Evolutionary conservation across 2,888 invertebrate genomes (phyloP), one percentile per base, ranked within the genome.

Genomic region (Phyto melanocephala): DNA sequence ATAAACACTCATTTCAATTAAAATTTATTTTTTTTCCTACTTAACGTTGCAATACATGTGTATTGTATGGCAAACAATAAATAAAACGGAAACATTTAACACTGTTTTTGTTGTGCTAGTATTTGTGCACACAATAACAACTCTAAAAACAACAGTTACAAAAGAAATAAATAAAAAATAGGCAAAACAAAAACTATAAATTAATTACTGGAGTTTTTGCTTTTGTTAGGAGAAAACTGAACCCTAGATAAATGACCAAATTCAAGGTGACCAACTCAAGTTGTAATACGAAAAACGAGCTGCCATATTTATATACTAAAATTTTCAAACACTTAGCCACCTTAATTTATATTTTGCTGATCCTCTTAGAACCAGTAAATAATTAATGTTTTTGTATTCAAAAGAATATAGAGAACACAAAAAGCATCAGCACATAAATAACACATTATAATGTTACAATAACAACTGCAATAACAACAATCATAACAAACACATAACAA

Each of bases 371-470:
- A 22, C 20, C 40, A 47, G 77, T 68, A 77, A 77, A 81, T 68
- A 77, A 77, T 74, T 74, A 78, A 74, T 81, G 54, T 45, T 28
- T 80, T 74, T 22, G n/a, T 42, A 42, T 37, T 17, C 10, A 50
- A 56, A 8, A 58, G 22, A 56, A 42, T 70, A 37, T 47, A 47
- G 1, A 45, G 11, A 63, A 50, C 24, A 28, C 28, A 28, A 65
- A 72, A 65, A 65, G 35, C 33, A 65, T 3, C 50, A 74, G 22
- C 63, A 35, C 56, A 75, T 65, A 75, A 65, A 75, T 65, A 75
- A 75, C 24, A 42, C 65, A 75, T 65, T 76, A 65, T 58, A 70
- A 65, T 80, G 71, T 72, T 45, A 74, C 74, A 81, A 70, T 62
- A 70, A 65, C 68, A 67, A 42, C 37, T 47, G 70, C 11, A 33